Percentiles rank a stretch among this genome's conserved stretches.
phyloP scores from a whole-genome alignment of 1,140 invertebrate genomes.

The Micrasema longulum region DNA sequence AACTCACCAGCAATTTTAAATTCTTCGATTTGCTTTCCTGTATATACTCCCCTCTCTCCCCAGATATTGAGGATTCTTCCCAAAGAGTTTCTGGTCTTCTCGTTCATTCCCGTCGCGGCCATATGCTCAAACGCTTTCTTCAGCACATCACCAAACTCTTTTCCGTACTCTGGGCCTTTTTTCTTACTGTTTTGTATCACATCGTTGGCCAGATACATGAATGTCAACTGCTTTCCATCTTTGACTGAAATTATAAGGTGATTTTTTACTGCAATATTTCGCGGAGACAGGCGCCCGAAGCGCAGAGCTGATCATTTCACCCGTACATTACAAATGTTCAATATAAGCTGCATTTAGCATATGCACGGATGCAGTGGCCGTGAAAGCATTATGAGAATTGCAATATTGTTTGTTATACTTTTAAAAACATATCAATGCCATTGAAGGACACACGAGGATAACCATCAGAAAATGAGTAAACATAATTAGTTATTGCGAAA shows the following conservation, averaged over 20 bases:
- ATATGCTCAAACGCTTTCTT: slow-evolving; percentile 87
- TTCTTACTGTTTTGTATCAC: slow-evolving; percentile 98
- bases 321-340: too few relatives aligned
- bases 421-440: too few relatives aligned
- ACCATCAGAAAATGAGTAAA: too few relatives aligned
- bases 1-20: slow-evolving; percentile 72
- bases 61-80: slow-evolving; percentile 89
- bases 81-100: slow-evolving; percentile 83
- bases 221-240: slow-evolving; percentile 88
- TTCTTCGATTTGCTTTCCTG: slow-evolving; percentile 79
- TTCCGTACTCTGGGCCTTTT: slow-evolving; percentile 95
- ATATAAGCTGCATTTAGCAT: too few relatives aligned
- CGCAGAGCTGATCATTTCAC: too few relatives aligned
- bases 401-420: too few relatives aligned
- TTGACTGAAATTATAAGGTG: slow-evolving; percentile 84
- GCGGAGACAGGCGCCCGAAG: too few relatives aligned
- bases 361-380: too few relatives aligned
- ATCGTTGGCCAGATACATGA: slow-evolving; percentile 98
- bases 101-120: slow-evolving; percentile 74
- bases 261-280: background rate
- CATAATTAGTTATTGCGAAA: too few relatives aligned
- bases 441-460: too few relatives aligned
- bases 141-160: slow-evolving; percentile 83
- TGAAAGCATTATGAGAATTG: too few relatives aligned
- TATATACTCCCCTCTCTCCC: slow-evolving; percentile 93